Base-by-base conservation (phyloP, 1,140 invertebrate genomes). In the Olivierus martensii region DNA sequence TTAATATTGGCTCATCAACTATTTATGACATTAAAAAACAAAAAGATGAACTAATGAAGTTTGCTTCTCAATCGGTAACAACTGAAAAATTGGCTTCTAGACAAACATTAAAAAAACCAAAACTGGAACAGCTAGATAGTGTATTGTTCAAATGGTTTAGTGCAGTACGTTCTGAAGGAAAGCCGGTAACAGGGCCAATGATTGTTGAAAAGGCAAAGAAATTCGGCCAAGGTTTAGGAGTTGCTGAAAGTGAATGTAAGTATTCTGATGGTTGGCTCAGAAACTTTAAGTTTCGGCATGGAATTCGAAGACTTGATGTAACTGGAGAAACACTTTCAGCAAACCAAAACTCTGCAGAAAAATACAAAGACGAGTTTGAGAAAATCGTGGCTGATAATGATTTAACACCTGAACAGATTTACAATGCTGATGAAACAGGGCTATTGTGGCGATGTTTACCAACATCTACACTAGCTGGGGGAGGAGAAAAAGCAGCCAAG, bases 391-490 rank as follows among this genome's bases (percentile, higher is more conserved):
- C 0, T 12, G 14, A 10, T 5, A 14, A 48, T n/a, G 14, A 35
- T 12, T 35, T 36, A 2, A 10, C 46, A 15, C 28, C 9, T 9
- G 12, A 14, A 12, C 46, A 48, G n/a, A 34, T 48, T 12, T 35
- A 48, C 28, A 48, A 48, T 18, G 46, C 46, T n/a, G 46, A 48
- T 34, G 46, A 48, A 48, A 34, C 46, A 28, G 46, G 22, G 1
- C 34, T 48, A 1, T 34, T n/a, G 12, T 48, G 46, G 34, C 18
- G 15, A 7, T 36, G 46, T 36, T 11, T 48, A n/a, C 36, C n/a
- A 37, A 49, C 34, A 22, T 17, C 14, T 38, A 28, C 4, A 6
- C 6, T 38, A 36, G 28, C 47, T 37, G 34, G 17, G 9, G 47
- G 35, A 18, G 36, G 10, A 21, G 47, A 49, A 19, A 49, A 38